Base-by-base conservation (phyloP, 2,888 invertebrate species). In the Mythimna pallens region DNA sequence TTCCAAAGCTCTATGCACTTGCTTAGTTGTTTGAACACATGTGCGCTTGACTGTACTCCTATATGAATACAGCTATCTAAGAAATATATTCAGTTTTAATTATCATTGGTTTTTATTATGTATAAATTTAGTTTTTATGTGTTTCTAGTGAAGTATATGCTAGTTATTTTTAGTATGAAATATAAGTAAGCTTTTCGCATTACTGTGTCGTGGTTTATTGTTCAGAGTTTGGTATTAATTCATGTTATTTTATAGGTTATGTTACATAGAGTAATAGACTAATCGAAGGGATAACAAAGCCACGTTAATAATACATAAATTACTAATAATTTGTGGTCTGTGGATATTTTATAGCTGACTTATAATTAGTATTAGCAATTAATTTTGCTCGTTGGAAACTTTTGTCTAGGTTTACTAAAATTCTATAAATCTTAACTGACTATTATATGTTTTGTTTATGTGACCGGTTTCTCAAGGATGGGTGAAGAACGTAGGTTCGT, bases 11-110 rank as follows among this genome's bases (percentile, higher is more conserved):
- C n/a, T 3, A 0, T 78, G 69, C 0, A n/a, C 10, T 22, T 63
- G n/a, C 30, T 30, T 12, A 25, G 40, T 50, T 2, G 55, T 73
- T 61, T n/a, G 25, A 54, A 10, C 50, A 70, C 69, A 62, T 61
- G 54, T 66, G 63, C 58, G 57, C 17, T 14, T 14, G 76, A 70
- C 58, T 76, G 76, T 80, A 80, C 85, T 70, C 82, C 8, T 36
- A 76, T 85, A 89, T 91, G 90, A 90, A 91, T 91, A 91, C 89
- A 90, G 89, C 88, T 92, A 84, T 87, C 83, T 86, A 79, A 84
- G 86, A 85, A 86, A 80, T 81, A 61, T 79, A 68, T 85, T 86
- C 89, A 75, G 83, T 84, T 88, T 93, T 92, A 93, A 93, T 92
- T 91, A 89, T 88, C 79, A 87, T 89, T 78, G 83, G 86, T 89